A percentile compares a stretch with the other conserved stretches of the same genome.
These are phyloP conservation scores for Biston betularia DNA, from an alignment of 2,888 invertebrate species.

Conservation along the genomic window DNA sequence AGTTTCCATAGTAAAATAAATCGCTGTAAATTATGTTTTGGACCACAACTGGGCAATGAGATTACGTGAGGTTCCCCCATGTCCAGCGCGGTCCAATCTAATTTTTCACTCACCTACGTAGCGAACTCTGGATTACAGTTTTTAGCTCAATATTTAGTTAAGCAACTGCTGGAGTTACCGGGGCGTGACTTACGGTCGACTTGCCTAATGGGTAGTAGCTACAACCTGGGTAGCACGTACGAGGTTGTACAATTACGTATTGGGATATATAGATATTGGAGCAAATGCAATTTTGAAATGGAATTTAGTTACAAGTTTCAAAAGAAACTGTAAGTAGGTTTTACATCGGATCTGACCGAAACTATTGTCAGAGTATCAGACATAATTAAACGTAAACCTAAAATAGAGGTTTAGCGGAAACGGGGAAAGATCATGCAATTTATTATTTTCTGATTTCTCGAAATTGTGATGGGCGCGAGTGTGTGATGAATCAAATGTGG, in stretches of 20 bases:
- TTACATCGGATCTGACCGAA: no score
- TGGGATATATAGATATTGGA: background rate
- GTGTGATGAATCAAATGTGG: no score
- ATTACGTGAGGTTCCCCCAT: slow-evolving; percentile 53
- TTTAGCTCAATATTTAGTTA: slow-evolving; percentile 54
- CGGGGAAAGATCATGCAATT: no score
- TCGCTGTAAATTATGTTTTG: slow-evolving; percentile 29
- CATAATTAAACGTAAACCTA: no score
- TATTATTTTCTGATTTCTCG: no score
- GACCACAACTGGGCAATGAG: slow-evolving; percentile 47
- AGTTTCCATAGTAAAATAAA: no score
- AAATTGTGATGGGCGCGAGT: no score
- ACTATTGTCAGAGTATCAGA: no score
- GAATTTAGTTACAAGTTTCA: background rate
- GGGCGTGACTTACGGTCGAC: slow-evolving; percentile 11
- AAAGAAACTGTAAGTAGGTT: no score
- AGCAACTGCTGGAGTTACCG: slow-evolving; percentile 15
- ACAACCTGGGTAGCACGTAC: background rate
- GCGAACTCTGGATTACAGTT: slow-evolving; percentile 48
- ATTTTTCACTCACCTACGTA: slow-evolving; percentile 60
- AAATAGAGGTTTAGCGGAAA: no score
- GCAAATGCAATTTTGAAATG: background rate
- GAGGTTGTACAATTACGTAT: background rate
- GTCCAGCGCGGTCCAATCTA: slow-evolving; percentile 57
- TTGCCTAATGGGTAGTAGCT: slow-evolving; percentile 11